Conservation (phyloP, 2,113 vertebrate species). For the Bos taurus region DNA sequence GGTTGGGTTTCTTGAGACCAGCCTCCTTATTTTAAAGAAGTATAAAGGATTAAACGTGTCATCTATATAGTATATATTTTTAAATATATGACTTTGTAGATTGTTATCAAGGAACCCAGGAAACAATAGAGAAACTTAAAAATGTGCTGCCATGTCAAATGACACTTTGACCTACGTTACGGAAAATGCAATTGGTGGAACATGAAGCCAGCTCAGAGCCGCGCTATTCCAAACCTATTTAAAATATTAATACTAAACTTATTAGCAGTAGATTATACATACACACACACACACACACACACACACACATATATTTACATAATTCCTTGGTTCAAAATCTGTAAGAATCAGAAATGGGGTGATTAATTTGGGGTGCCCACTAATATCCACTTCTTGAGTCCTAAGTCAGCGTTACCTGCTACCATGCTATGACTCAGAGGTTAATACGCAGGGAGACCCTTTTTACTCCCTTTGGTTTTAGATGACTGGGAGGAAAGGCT, state of each 20-base stretch:
- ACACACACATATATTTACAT: not conserved
- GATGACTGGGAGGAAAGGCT: not conserved
- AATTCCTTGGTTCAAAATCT: not conserved
- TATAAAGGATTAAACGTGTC: not conserved
- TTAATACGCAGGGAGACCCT: not conserved
- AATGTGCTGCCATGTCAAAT: not conserved
- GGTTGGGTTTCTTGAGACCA: not conserved
- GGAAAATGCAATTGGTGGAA: not conserved
- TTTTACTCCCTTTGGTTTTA: not conserved
- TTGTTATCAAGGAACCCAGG: not conserved
- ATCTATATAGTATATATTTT: not conserved
- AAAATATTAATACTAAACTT: not conserved
- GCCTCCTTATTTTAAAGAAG: not conserved
- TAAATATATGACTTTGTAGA: not conserved
- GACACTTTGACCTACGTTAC: not conserved
- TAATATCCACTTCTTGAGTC: not conserved
- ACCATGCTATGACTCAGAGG: not conserved
- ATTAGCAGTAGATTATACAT: not conserved
- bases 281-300: accelerated
- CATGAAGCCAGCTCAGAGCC: not conserved
- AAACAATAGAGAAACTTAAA: not conserved
- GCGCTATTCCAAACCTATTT: not conserved
- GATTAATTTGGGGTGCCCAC: not conserved
- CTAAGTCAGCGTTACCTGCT: not conserved
- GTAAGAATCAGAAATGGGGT: not conserved